Conservation (phyloP, 1,140 invertebrate genomes). For the Heterodera carotae region DNA sequence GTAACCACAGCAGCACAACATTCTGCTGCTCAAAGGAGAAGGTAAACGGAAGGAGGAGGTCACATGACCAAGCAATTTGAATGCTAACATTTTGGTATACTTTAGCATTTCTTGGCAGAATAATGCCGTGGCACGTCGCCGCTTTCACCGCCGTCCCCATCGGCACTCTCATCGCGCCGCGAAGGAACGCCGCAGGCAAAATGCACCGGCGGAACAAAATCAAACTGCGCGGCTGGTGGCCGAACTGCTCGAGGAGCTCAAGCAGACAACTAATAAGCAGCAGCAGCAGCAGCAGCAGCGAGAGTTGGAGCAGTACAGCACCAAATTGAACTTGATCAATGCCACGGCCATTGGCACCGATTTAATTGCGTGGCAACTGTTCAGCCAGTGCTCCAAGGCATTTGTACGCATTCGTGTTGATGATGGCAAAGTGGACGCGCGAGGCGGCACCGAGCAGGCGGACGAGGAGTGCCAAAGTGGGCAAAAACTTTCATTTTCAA, state of each 20-base stretch:
- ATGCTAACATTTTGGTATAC: too few species aligned
- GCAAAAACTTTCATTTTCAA: background rate
- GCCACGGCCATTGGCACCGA: background rate
- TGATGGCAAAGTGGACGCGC: background rate
- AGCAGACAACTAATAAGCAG: too few species aligned
- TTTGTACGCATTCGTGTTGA: background rate
- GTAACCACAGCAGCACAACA: background rate
- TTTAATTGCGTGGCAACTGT: background rate
- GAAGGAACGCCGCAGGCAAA: background rate
- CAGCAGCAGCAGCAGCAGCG: background rate
- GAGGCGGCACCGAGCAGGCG: background rate
- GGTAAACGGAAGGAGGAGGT: too few species aligned
- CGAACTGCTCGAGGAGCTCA: background rate
- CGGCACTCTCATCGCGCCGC: background rate
- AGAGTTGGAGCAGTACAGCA: background rate
- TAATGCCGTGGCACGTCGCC: background rate
- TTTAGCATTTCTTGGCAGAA: too few species aligned
- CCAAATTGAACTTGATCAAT: background rate
- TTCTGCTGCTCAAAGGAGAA: background rate
- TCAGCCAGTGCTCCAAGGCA: background rate
- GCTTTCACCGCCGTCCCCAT: background rate
- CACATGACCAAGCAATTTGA: too few species aligned
- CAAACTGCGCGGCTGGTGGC: background rate
- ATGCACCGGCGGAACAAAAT: background rate
- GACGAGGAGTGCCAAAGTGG: background rate